Evolutionary conservation across 1,140 invertebrate genomes (phyloP).

Genomic region (Venustaconcha ellipsiformis): DNA sequence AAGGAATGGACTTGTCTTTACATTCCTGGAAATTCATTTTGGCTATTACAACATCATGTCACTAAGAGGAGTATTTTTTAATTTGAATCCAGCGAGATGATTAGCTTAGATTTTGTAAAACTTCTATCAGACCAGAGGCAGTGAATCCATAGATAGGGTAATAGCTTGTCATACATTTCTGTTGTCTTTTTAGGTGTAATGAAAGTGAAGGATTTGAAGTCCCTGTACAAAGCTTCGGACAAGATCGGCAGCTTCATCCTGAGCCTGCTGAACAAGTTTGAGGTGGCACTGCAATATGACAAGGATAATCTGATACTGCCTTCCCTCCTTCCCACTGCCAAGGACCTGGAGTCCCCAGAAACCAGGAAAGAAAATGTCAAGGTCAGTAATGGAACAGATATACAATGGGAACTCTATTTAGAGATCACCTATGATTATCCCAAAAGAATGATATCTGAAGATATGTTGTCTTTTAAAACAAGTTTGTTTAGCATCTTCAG

Average conservation of each 20-base stretch:
- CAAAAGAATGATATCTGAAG: background rate
- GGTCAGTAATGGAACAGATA: slow-evolving; percentile 14
- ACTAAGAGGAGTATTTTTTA: too few species aligned
- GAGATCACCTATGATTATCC: background rate
- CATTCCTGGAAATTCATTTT: too few species aligned
- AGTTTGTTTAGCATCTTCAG: background rate
- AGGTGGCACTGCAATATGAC: slow-evolving; percentile 98
- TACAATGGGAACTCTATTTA: background rate
- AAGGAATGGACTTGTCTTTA: too few species aligned
- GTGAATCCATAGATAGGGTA: too few species aligned
- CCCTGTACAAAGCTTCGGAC: slow-evolving; percentile 82
- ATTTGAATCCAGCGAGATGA: too few species aligned
- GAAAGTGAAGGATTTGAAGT: slow-evolving; percentile 92
- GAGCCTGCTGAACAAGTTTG: slow-evolving; percentile 89
- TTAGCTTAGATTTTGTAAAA: too few species aligned
- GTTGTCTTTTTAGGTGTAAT: slow-evolving; percentile 79
- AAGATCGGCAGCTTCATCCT: slow-evolving; percentile 64
- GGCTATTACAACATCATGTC: too few species aligned
- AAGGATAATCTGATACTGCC: slow-evolving; percentile 91
- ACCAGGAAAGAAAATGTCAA: slow-evolving; percentile 38
- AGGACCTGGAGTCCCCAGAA: slow-evolving; percentile 31
- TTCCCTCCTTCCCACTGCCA: slow-evolving; percentile 85
- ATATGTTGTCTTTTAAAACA: background rate
- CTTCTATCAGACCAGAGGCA: too few species aligned
- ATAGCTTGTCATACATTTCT: too few species aligned